Percentiles rank a stretch among this genome's conserved stretches.
These are phyloP conservation scores for Sebastes elongatus DNA, from an alignment of 2,797 vertebrate species.

Conservation along the genomic window DNA sequence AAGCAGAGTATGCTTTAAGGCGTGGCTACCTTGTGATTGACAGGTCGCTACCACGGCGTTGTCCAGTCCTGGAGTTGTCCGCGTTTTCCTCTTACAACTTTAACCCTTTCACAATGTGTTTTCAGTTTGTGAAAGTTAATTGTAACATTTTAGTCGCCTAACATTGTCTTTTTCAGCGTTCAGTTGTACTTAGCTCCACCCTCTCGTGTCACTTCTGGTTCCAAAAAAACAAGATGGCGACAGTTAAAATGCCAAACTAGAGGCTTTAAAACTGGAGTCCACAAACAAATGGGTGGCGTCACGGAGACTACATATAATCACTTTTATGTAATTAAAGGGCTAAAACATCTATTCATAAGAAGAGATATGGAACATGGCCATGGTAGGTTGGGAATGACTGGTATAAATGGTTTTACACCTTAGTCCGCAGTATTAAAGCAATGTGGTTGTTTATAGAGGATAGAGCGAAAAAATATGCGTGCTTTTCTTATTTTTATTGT, in stretches of 20 bases:
- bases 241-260: background rate
- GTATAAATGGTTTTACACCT: background rate
- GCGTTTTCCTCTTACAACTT: too few species aligned
- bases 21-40: background rate
- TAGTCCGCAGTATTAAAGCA: background rate
- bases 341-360: background rate
- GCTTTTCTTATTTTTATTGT: background rate
- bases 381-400: background rate
- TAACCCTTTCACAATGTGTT: too few species aligned
- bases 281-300: background rate
- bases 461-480: background rate
- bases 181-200: background rate
- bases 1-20: rapidly evolving
- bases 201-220: background rate
- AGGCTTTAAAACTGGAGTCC: background rate
- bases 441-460: background rate
- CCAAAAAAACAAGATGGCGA: background rate
- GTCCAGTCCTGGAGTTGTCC: too few species aligned
- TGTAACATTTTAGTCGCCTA: background rate
- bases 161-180: background rate
- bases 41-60: rapidly evolving
- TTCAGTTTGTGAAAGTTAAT: too few species aligned
- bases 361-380: background rate
- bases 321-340: too few species aligned
- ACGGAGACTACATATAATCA: background rate